A percentile compares a stretch with the other conserved stretches of the same genome.
phyloP scores from a whole-genome alignment of 2,113 vertebrate genomes.

The Callithrix jacchus region DNA sequence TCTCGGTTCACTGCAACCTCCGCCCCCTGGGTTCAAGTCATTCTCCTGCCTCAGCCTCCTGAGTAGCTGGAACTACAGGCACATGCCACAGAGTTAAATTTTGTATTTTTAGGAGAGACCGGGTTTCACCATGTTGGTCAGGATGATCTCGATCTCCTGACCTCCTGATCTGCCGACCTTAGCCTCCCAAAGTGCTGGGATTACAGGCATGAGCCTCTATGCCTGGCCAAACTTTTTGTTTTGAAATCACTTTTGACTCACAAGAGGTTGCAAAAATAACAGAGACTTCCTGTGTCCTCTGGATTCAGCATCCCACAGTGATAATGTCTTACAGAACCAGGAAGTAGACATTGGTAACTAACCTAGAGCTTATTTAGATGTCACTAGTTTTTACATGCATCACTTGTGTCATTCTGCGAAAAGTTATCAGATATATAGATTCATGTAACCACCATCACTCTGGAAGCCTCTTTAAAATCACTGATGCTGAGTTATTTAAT shows the following conservation, averaged over 20 bases:
- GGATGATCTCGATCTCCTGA: too few relatives aligned
- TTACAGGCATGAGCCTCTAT: too few relatives aligned
- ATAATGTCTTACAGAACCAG: too few relatives aligned
- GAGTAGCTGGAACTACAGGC: too few relatives aligned
- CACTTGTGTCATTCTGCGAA: background rate
- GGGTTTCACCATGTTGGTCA: too few relatives aligned
- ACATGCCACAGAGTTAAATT: too few relatives aligned
- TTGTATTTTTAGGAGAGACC: too few relatives aligned
- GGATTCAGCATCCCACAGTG: rapidly evolving
- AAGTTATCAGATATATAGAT: background rate
- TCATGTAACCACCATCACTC: background rate
- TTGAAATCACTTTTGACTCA: background rate
- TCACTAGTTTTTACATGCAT: background rate
- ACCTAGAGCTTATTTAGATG: background rate
- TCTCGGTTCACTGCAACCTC: too few relatives aligned
- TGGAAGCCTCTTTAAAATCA: background rate
- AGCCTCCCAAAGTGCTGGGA: too few relatives aligned
- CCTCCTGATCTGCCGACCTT: too few relatives aligned
- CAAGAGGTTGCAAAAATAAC: background rate
- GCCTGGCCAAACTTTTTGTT: background rate
- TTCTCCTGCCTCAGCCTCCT: too few relatives aligned
- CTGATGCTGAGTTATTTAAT: background rate
- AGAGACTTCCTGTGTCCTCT: background rate
- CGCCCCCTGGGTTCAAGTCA: too few relatives aligned
- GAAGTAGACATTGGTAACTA: background rate